phyloP scores from a whole-genome alignment of 2,888 invertebrate species.

The Ophion obscuratus region DNA sequence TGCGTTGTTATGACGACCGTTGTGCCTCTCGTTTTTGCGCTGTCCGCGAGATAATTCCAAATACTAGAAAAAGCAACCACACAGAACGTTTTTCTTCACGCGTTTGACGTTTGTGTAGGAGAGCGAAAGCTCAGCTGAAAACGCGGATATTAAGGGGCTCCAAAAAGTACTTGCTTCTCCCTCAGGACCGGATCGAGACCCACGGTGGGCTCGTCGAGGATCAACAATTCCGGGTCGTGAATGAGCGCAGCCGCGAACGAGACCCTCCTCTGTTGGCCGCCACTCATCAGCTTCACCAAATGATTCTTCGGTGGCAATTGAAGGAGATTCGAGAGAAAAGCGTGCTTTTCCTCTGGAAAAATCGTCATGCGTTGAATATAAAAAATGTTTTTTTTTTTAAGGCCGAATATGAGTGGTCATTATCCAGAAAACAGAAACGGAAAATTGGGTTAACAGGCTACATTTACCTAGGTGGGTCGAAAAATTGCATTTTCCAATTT shows the following conservation, averaged over 20 bases:
- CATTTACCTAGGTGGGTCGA: no score
- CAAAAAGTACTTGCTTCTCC: constrained; percentile 87
- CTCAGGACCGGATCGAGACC: constrained; percentile 95
- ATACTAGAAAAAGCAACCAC: constrained; percentile 87
- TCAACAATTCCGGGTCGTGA: constrained; percentile 94
- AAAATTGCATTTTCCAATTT: no score
- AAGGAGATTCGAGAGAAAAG: constrained; percentile 89
- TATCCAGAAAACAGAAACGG: no score
- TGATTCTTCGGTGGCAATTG: constrained; percentile 90
- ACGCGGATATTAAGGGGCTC: background rate
- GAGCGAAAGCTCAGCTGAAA: background rate
- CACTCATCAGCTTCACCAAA: constrained; percentile 90
- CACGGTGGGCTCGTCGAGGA: constrained; percentile 97
- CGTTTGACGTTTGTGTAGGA: constrained; percentile 3
- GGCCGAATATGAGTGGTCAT: no score
- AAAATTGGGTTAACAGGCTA: no score
- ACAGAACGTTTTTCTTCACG: constrained; percentile 19
- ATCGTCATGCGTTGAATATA: background rate
- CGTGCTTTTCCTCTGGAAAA: constrained; percentile 86
- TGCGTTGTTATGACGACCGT: constrained; percentile 97
- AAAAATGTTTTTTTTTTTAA: background rate
- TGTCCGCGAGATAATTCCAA: constrained; percentile 92
- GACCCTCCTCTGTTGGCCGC: constrained; percentile 95
- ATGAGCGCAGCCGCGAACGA: constrained; percentile 95
- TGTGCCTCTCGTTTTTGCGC: constrained; percentile 89